Percentiles rank a stretch among this genome's conserved stretches.
Conservation (phyloP, 2,113 vertebrate genomes). For the Sialia sialis region DNA sequence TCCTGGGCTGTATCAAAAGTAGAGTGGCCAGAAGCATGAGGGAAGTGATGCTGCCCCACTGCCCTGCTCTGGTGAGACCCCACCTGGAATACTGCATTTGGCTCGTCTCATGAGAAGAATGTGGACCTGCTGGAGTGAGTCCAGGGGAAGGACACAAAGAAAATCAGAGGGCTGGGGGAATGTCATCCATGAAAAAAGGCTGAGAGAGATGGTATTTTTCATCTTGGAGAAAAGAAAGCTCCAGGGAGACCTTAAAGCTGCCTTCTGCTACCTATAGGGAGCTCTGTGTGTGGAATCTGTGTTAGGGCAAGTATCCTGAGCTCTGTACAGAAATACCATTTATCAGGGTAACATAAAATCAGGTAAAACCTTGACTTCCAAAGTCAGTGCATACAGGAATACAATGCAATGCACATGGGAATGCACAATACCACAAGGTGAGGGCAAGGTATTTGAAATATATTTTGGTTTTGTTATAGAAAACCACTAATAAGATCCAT, state of each 20-base stretch:
- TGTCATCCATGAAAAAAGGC: background rate
- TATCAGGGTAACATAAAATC: background rate
- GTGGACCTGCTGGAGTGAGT: fast-evolving
- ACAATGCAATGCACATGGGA: background rate
- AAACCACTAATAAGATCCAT: background rate
- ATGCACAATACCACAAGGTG: background rate
- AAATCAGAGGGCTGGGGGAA: background rate
- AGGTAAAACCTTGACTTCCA: background rate
- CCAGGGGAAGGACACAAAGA: background rate
- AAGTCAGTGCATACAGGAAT: background rate
- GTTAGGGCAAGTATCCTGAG: background rate
- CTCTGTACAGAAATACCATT: background rate
- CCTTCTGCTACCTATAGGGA: fast-evolving
- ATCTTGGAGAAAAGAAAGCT: background rate
- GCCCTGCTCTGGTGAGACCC: background rate
- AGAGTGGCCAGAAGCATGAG: fast-evolving
- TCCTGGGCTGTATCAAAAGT: background rate
- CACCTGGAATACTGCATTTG: background rate
- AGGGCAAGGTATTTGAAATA: background rate
- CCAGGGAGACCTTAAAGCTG: background rate
- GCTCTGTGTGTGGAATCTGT: no score
- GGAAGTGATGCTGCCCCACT: background rate
- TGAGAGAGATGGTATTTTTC: background rate
- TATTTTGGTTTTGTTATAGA: background rate
- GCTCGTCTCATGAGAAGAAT: background rate